Base-by-base conservation (phyloP, 2,113 vertebrate genomes). In the Glaucidium brasilianum region DNA sequence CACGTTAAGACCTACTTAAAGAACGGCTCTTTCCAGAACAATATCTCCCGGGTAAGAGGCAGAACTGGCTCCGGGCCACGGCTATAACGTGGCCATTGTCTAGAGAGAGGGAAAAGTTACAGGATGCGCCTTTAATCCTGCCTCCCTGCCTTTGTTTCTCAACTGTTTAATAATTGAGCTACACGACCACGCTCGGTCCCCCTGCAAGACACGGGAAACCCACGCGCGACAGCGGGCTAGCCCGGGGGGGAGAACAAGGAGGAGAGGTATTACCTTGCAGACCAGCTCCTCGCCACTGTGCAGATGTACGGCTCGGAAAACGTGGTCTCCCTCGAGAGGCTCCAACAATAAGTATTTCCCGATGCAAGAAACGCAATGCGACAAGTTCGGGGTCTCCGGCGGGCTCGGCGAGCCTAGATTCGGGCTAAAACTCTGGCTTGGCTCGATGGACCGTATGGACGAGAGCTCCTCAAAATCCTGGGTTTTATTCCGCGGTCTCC, bases 311-410 rank as follows among this genome's bases (percentile, higher is more conserved):
- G 99, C 99, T 97, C 99, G 98, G 94, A 99, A 99, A 98, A 99
- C 99, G 99, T 99, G 99, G 98, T 99, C 99, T 97, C 99, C 99
- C 98, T 99, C 99, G 98, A 99, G 98, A 93, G 99, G 99, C 98
- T 99, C 99, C 99, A 99, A 98, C 98, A 99, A 97, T 97, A 99
- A 99, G 99, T 99, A 99, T 98, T 99, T 99, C 98, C 99, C 99
- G 98, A 99, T 99, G 98, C 99, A 99, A 97, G 99, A 99, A 98
- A 99, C 99, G 98, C 99, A 99, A 98, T 99, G 99, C 98, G 99
- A 99, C 96, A 99, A 98, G 99, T 99, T 99, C 71, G 99, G 99
- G 97, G 99, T 99, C 98, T 99, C 99, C n/a, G 99, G 99, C 93
- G 99, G 99, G 97, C 99, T 99, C 68, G 99, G 99, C 47, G 99